phyloP scores from a whole-genome alignment of 2,113 vertebrate species.

The Potamarius usumacintae region DNA sequence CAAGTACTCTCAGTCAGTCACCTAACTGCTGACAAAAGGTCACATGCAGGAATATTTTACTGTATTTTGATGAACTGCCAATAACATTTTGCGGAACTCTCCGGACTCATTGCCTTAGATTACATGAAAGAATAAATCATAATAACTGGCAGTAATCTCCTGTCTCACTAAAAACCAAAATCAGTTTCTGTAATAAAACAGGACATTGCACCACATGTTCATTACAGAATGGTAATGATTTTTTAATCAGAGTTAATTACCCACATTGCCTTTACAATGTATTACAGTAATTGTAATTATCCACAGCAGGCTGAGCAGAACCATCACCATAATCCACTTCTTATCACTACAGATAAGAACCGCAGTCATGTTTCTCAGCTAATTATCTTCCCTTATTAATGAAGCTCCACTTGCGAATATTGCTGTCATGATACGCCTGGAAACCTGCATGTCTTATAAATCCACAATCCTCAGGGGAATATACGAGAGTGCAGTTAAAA shows the following conservation, averaged over 20 bases:
- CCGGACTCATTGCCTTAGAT: constrained; percentile 33
- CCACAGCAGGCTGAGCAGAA: constrained; percentile 60
- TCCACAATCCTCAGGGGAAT: background rate
- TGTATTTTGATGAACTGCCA: background rate
- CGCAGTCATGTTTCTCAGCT: constrained; percentile 60
- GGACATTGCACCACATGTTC: constrained; percentile 62
- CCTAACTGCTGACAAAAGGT: too few relatives aligned
- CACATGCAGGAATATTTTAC: too few relatives aligned
- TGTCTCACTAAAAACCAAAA: constrained; percentile 61
- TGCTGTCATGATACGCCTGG: constrained; percentile 25
- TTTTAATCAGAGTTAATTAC: constrained; percentile 67
- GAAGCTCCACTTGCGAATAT: constrained; percentile 69
- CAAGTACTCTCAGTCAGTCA: too few relatives aligned
- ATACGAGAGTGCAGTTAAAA: background rate
- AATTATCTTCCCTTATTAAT: constrained; percentile 69
- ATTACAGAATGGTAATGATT: constrained; percentile 73
- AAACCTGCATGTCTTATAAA: background rate
- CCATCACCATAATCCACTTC: constrained; percentile 63
- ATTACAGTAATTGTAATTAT: constrained; percentile 64
- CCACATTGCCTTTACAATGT: constrained; percentile 56
- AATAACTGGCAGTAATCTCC: constrained; percentile 58
- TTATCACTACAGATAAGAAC: constrained; percentile 65
- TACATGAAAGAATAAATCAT: constrained; percentile 54
- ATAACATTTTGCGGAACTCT: background rate
- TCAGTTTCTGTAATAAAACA: constrained; percentile 60